Evolutionary conservation across 2,888 invertebrate genomes (phyloP).

Genomic region (Acanthosepion esculentum): DNA sequence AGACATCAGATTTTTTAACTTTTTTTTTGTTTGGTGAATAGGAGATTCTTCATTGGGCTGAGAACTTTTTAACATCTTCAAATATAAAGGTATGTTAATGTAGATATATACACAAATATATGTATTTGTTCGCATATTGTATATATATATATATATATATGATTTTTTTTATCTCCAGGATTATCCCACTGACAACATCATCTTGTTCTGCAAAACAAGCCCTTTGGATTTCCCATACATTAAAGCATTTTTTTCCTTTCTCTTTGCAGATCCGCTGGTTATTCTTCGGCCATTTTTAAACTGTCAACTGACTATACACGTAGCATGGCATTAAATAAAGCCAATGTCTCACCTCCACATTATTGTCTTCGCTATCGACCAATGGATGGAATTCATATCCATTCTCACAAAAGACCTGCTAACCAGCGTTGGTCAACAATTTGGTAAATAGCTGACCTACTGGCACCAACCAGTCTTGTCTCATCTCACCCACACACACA

Average conservation of each 20-base stretch:
- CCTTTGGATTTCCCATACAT: not conserved
- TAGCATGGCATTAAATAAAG: not conserved
- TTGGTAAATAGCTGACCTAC: not conserved
- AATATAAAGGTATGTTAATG: too few relatives aligned
- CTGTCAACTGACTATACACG: not conserved
- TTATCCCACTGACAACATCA: too few relatives aligned
- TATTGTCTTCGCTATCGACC: slow-evolving; percentile 21
- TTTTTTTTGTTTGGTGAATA: too few relatives aligned
- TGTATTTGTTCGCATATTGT: too few relatives aligned
- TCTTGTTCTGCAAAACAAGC: not conserved
- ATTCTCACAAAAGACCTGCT: slow-evolving; percentile 8
- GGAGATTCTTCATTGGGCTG: too few relatives aligned
- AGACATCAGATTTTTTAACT: too few relatives aligned
- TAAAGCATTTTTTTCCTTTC: not conserved
- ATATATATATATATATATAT: too few relatives aligned
- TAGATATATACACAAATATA: too few relatives aligned
- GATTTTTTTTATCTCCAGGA: too few relatives aligned
- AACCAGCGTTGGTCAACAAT: not conserved
- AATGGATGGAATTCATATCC: not conserved
- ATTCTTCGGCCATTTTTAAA: not conserved
- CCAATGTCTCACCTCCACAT: not conserved
- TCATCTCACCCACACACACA: not conserved
- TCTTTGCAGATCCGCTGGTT: not conserved
- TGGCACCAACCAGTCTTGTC: not conserved
- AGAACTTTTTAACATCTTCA: too few relatives aligned